Evolutionary conservation across 2,113 vertebrate species (phyloP).

Genomic region (Circaetus cinerascens): DNA sequence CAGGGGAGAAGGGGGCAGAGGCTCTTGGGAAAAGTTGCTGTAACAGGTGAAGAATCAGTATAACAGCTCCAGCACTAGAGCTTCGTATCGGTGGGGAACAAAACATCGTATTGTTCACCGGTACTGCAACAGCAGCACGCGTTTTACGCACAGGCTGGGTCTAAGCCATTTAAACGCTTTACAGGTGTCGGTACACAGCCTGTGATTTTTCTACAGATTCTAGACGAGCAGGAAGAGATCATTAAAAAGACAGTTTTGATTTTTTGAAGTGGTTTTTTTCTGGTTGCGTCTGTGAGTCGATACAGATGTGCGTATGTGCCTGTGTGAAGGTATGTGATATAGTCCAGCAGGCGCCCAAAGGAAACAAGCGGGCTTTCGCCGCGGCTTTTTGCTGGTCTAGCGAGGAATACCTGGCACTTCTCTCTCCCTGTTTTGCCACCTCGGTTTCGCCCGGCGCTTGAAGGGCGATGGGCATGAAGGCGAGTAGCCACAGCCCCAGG

Average conservation of each 20-base stretch:
- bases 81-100: not conserved
- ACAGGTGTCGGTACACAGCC: accelerated
- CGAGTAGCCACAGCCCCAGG: not conserved
- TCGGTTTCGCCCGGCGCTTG: accelerated
- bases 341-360: not conserved
- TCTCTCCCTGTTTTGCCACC: not conserved
- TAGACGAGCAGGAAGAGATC: not conserved
- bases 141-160: not conserved
- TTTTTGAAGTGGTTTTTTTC: not conserved
- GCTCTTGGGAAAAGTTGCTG: not conserved
- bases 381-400: not conserved
- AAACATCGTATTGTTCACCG: not conserved
- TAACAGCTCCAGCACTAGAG: not conserved
- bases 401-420: not conserved
- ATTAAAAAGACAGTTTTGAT: not conserved
- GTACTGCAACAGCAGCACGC: not conserved
- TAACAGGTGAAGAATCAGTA: not conserved
- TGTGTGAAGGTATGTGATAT: not conserved
- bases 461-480: not conserved
- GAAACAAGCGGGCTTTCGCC: not conserved
- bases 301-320: accelerated
- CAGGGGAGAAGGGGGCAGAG: accelerated
- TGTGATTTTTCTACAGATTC: not conserved
- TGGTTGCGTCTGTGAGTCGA: not conserved
- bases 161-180: not conserved